Evolutionary conservation across 1,140 invertebrate genomes (phyloP).

Genomic region (Panagrolaimus sp.): DNA sequence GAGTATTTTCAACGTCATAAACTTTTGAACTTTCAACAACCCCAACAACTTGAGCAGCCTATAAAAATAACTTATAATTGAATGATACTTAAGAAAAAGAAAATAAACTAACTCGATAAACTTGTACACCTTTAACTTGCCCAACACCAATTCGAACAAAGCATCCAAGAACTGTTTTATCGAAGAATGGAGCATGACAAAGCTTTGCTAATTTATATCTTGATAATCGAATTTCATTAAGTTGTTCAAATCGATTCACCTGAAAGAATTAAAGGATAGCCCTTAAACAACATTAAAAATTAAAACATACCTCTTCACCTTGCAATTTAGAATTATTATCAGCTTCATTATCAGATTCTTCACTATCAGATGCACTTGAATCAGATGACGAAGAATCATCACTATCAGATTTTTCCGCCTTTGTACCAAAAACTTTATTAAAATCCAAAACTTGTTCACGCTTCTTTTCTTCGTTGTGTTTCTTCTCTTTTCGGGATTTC

Average conservation of each 20-base stretch:
- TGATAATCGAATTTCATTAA: slow-evolving; percentile 42
- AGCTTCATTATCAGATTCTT: slow-evolving; percentile 8
- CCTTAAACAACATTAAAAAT: not conserved
- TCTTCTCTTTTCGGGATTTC: slow-evolving; percentile 52
- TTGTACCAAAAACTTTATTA: slow-evolving; percentile 49
- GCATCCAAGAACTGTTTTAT: slow-evolving; percentile 78
- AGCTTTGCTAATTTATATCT: slow-evolving; percentile 38
- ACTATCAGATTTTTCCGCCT: slow-evolving; percentile 29
- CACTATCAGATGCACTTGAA: slow-evolving; percentile 3
- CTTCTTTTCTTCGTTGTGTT: slow-evolving; percentile 49
- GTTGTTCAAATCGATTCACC: slow-evolving; percentile 39
- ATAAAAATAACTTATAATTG: slow-evolving; percentile 20
- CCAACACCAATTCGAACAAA: slow-evolving; percentile 95
- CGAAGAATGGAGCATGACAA: slow-evolving; percentile 91
- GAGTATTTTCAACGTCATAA: slow-evolving; percentile 76
- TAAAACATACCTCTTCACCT: slow-evolving; percentile 11
- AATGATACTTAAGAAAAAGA: not conserved
- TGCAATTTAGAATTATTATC: slow-evolving; percentile 36
- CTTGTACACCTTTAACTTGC: slow-evolving; percentile 70
- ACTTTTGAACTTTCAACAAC: slow-evolving; percentile 91
- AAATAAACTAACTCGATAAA: slow-evolving; percentile 72
- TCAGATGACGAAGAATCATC: slow-evolving; percentile 40
- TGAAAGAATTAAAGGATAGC: slow-evolving; percentile 32
- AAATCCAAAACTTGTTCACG: slow-evolving; percentile 36
- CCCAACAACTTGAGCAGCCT: slow-evolving; percentile 70